phyloP scores from a whole-genome alignment of 2,113 vertebrate species.

The Cynocephalus volans region DNA sequence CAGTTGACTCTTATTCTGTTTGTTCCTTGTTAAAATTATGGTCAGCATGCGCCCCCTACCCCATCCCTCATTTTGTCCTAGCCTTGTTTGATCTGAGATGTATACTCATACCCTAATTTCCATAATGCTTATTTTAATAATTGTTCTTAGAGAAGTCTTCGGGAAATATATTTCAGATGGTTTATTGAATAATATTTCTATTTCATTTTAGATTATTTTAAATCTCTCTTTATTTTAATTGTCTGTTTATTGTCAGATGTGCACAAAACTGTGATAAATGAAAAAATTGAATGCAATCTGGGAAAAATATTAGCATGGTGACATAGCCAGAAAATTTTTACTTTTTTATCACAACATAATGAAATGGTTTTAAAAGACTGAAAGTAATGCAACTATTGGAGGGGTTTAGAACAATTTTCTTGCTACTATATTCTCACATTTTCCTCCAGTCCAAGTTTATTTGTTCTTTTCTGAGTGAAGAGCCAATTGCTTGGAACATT shows the following conservation, averaged over 20 bases:
- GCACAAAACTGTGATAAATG: not conserved
- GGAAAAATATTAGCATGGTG: not conserved
- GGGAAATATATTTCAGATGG: not conserved
- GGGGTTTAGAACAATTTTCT: not conserved
- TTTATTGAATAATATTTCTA: not conserved
- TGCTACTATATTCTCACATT: conserved; percentile 65
- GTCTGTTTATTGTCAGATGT: not conserved
- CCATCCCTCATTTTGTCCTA: rapidly evolving
- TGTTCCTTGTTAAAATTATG: not conserved
- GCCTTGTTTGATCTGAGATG: not conserved
- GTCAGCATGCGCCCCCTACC: not conserved
- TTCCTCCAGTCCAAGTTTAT: conserved; percentile 66
- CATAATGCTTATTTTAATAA: not conserved
- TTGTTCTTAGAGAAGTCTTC: not conserved
- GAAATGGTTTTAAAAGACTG: conserved; percentile 44
- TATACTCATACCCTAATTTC: no score
- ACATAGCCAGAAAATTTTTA: not conserved
- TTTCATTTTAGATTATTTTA: not conserved
- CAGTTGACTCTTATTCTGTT: not conserved
- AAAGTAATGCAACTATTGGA: not conserved
- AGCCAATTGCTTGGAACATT: conserved; percentile 68
- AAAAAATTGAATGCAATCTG: not conserved
- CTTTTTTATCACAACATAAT: conserved; percentile 52
- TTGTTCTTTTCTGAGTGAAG: conserved; percentile 69
- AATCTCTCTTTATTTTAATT: not conserved